phyloP scores from a whole-genome alignment of 2,797 vertebrate species.

The Onychomys arenicola region DNA sequence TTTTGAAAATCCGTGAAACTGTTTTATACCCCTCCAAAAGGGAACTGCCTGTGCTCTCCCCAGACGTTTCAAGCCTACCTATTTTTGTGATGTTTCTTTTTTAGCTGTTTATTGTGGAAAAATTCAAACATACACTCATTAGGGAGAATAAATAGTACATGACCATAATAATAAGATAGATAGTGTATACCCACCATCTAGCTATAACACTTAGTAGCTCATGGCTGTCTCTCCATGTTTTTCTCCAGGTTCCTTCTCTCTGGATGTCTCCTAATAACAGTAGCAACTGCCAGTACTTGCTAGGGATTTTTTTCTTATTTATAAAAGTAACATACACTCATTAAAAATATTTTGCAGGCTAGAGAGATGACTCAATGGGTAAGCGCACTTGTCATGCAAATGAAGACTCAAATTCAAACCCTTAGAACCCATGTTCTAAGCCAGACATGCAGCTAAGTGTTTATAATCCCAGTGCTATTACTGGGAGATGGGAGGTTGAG shows the following conservation, averaged over 20 bases:
- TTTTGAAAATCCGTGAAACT: constrained; percentile 18
- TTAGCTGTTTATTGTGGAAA: constrained; percentile 52
- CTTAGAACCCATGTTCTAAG: background rate
- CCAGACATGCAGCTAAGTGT: background rate
- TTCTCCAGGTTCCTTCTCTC: constrained; percentile 32
- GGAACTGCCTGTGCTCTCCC: constrained; percentile 25
- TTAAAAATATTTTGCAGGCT: constrained; percentile 9
- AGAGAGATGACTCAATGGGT: background rate
- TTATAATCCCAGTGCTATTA: background rate
- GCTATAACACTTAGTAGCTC: background rate
- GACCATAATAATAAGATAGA: background rate
- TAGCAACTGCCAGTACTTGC: constrained; percentile 1
- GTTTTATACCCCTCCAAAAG: constrained; percentile 35
- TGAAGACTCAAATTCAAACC: background rate
- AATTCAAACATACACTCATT: constrained; percentile 35
- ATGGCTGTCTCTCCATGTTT: constrained; percentile 3
- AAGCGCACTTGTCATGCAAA: background rate
- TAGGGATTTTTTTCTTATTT: constrained; percentile 53
- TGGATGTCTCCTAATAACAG: background rate
- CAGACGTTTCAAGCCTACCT: constrained; percentile 25
- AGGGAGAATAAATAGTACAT: constrained; percentile 46
- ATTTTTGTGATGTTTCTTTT: background rate
- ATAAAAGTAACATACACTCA: constrained; percentile 19
- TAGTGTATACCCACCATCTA: background rate
- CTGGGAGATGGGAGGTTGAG: background rate